phyloP scores from a whole-genome alignment of 2,888 invertebrate genomes.

The Drosophila pullipes region DNA sequence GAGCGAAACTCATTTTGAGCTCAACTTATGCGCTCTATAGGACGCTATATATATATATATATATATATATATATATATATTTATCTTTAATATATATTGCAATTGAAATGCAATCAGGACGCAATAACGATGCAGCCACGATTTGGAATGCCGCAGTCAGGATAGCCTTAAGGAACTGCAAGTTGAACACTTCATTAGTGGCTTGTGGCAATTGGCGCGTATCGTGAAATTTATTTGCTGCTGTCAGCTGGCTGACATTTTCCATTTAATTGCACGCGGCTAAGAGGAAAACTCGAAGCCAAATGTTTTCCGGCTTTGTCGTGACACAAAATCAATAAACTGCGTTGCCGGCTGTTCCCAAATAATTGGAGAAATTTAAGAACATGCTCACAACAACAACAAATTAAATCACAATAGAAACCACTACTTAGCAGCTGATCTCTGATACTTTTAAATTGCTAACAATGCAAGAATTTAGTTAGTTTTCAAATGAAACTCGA shows the following conservation, averaged over 20 bases:
- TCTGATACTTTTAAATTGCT: not conserved
- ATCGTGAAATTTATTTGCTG: constrained; percentile 65
- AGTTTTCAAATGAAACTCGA: constrained; percentile 12
- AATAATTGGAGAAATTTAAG: constrained; percentile 50
- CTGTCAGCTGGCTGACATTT: constrained; percentile 60
- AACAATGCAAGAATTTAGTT: constrained; percentile 4
- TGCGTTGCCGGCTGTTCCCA: constrained; percentile 12
- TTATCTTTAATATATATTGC: constrained; percentile 21
- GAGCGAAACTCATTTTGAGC: not conserved
- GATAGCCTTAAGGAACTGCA: constrained; percentile 19
- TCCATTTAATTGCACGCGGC: constrained; percentile 61
- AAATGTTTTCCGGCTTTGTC: constrained; percentile 39
- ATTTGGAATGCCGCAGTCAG: not conserved
- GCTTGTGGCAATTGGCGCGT: constrained; percentile 67
- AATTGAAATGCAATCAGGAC: constrained; percentile 59
- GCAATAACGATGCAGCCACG: constrained; percentile 14
- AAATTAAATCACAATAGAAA: constrained; percentile 7
- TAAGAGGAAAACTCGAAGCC: constrained; percentile 34
- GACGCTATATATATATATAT: not conserved
- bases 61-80: not conserved
- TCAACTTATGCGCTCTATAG: not conserved
- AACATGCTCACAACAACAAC: constrained; percentile 23
- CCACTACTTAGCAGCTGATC: constrained; percentile 25
- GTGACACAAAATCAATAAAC: constrained; percentile 58
- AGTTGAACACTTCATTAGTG: constrained; percentile 52